A percentile compares a stretch with the other conserved stretches of the same genome.
Conservation (phyloP, 2,113 vertebrate species). For the Ictalurus furcatus region DNA sequence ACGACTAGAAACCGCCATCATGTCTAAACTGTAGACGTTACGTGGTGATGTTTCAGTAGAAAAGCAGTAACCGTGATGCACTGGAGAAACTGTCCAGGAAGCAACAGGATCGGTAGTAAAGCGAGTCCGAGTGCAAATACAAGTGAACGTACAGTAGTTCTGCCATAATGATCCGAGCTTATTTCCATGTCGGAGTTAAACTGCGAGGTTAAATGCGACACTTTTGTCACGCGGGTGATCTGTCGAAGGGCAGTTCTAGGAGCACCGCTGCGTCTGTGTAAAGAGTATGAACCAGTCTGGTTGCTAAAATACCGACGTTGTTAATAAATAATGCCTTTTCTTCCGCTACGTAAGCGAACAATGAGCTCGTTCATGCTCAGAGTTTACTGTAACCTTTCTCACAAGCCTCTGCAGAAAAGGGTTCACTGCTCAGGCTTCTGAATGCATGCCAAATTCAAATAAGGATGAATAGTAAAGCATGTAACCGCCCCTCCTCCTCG, state of each 20-base stretch:
- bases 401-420: conserved; percentile 14
- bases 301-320: conserved; percentile 5
- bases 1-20: neutral
- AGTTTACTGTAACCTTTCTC: conserved; percentile 40
- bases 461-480: conserved; percentile 3
- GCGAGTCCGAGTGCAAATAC: neutral
- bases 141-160: neutral
- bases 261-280: neutral
- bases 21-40: neutral
- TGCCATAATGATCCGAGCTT: neutral
- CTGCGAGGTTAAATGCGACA: neutral
- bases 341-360: conserved; percentile 10
- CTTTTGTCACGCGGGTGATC: neutral
- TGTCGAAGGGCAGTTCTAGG: neutral
- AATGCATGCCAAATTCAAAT: conserved; percentile 42
- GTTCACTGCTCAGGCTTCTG: conserved; percentile 14
- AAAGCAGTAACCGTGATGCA: neutral
- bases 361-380: conserved; percentile 24
- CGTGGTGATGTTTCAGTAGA: neutral
- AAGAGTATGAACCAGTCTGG: neutral
- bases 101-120: neutral
- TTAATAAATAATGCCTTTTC: conserved; percentile 41
- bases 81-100: neutral
- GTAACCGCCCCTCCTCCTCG: neutral
- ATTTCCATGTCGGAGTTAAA: neutral